Base-by-base conservation (phyloP, 2,888 invertebrate species). In the Philonicus albiceps region DNA sequence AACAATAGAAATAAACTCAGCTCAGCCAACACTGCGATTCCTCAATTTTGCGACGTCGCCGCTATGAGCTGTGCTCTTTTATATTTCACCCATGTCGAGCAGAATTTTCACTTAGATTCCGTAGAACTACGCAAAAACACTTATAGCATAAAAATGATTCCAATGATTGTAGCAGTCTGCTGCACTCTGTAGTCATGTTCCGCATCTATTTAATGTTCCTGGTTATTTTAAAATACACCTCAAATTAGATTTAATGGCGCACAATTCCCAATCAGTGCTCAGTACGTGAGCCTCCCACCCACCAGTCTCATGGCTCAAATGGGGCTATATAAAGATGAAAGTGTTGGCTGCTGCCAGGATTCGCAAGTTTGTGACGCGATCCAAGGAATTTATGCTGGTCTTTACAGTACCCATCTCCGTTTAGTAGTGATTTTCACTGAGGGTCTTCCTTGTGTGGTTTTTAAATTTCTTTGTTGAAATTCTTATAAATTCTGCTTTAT, bases 181-280 rank as follows among this genome's bases (percentile, higher is more conserved):
- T 11, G 64, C 55, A 22, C n/a, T 64, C 64, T 19, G 8, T 64
- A n/a, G 55, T 3, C 64, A 64, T 64, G 27, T 64, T 64, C 27
- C 27, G 64, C 11, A 64, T 22, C 11, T 19, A 19, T 22, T 64
- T 64, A 64, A 64, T 27, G 27, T 11, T 64, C 27, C 11, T 64
- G 78, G 49, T 78, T 49, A 78, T 78, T 78, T 78, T 53, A 78
- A 78, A 49, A 78, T 78, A 78, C 49, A 78, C 49, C 78, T 49
- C 30, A 78, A 78, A 78, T 78, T 78, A 53, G 78, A 49, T 78
- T 78, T 49, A 78, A 49, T 13, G 16, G 78, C 30, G 16, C 78
- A 78, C 78, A 78, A 78, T 78, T 78, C 78, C 30, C 78, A 78
- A 78, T 78, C 78, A 78, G 78, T 78, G 37, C 49, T 5, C 27